Conservation (phyloP, 2,797 vertebrate genomes). For the Crotalus adamanteus region DNA sequence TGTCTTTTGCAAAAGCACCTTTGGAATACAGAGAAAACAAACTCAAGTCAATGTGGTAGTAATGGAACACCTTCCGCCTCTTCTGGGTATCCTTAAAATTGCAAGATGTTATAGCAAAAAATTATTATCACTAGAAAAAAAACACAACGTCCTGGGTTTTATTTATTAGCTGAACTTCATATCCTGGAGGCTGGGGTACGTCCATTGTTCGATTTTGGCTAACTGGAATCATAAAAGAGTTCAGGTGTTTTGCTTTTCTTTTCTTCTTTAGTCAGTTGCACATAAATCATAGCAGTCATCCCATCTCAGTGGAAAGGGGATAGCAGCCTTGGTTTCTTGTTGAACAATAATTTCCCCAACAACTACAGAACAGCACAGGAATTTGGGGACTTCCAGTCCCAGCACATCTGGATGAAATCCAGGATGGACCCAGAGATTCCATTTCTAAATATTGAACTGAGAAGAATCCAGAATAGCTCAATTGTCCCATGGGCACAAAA, state of each 20-base stretch:
- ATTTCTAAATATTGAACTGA: not conserved
- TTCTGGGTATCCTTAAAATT: slow-evolving; percentile 31
- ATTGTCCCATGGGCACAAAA: not conserved
- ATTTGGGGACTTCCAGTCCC: not conserved
- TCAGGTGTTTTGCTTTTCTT: not conserved
- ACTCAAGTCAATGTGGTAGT: slow-evolving; percentile 31
- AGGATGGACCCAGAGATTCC: not conserved
- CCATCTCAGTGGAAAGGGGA: not conserved
- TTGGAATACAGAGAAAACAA: not conserved
- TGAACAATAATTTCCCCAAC: not conserved
- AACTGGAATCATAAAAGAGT: not conserved
- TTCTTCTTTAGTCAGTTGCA: not conserved
- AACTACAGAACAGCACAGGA: not conserved
- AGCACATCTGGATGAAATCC: not conserved
- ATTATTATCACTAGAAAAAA: slow-evolving; percentile 1
- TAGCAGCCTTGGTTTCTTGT: not conserved
- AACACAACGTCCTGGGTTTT: not conserved
- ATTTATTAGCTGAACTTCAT: not conserved
- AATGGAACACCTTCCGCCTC: slow-evolving; percentile 32
- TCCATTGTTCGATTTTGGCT: not conserved
- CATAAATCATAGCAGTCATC: not conserved
- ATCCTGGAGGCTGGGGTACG: not conserved
- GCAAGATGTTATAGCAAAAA: slow-evolving; percentile 17
- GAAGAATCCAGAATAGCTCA: not conserved
- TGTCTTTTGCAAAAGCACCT: not conserved